Evolutionary conservation across 2,888 invertebrate genomes (phyloP).

Genomic region (Calameuta filiformis): DNA sequence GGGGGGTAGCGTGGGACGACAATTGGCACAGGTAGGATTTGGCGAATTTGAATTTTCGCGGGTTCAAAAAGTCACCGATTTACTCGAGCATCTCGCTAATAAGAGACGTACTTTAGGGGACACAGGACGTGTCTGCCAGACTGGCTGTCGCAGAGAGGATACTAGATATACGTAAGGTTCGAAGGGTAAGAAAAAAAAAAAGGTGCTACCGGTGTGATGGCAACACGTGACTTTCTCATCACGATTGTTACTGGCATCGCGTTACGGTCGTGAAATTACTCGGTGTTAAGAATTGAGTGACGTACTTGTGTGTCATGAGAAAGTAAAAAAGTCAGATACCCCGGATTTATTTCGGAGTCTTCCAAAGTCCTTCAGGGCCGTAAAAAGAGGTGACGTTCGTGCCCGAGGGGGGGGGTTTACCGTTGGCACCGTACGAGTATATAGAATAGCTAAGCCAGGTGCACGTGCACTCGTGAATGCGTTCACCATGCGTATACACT

Average conservation of each 20-base stretch:
- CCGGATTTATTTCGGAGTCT: neutral
- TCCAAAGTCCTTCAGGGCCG: neutral
- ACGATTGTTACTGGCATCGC: too few species aligned
- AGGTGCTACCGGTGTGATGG: too few species aligned
- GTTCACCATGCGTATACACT: neutral
- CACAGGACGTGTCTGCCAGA: neutral
- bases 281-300: too few species aligned
- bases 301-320: too few species aligned
- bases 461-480: neutral
- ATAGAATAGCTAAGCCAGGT: neutral
- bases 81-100: neutral
- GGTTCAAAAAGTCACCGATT: neutral
- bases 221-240: too few species aligned
- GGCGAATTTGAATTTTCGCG: neutral
- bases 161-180: neutral
- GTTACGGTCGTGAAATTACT: too few species aligned
- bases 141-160: neutral
- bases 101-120: neutral
- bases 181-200: neutral
- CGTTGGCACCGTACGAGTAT: neutral
- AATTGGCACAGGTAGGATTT: neutral
- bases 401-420: neutral
- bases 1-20: too few species aligned
- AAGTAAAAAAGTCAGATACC: neutral
- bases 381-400: neutral